phyloP scores from a whole-genome alignment of 2,888 invertebrate genomes.

The Stenodera caucasica region DNA sequence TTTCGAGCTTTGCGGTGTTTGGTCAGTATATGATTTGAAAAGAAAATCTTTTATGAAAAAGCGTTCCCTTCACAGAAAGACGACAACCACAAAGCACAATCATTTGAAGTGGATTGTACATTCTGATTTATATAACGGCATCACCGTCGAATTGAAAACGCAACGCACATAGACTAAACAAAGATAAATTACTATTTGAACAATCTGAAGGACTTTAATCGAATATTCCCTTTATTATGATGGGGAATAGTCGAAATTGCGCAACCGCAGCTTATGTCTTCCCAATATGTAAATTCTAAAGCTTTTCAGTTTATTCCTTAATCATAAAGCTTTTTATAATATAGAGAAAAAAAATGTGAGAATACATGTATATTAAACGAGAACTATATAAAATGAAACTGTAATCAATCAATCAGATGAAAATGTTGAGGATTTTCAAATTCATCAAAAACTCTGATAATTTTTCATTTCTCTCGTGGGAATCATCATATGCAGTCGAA shows the following conservation, averaged over 20 bases:
- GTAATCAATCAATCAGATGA: neutral
- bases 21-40: neutral
- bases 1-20: neutral
- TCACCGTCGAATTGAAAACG: slow-evolving; percentile 29
- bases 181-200: slow-evolving; percentile 32
- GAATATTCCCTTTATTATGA: slow-evolving; percentile 21
- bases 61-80: slow-evolving; percentile 19
- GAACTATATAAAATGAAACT: neutral
- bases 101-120: slow-evolving; percentile 30
- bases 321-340: neutral
- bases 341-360: neutral
- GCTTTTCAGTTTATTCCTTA: neutral
- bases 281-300: neutral
- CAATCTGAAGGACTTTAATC: slow-evolving; percentile 24
- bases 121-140: slow-evolving; percentile 29
- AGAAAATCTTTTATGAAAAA: no score
- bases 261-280: slow-evolving; percentile 3
- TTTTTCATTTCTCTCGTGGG: neutral
- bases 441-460: neutral
- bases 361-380: neutral
- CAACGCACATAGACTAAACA: slow-evolving; percentile 28
- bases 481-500: neutral
- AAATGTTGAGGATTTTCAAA: neutral
- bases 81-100: slow-evolving; percentile 20
- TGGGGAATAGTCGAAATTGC: neutral